Percentiles rank a stretch among this genome's conserved stretches.
These are phyloP conservation scores for Peromyscus leucopus DNA, from an alignment of 2,113 vertebrate species.

Conservation along the genomic window DNA sequence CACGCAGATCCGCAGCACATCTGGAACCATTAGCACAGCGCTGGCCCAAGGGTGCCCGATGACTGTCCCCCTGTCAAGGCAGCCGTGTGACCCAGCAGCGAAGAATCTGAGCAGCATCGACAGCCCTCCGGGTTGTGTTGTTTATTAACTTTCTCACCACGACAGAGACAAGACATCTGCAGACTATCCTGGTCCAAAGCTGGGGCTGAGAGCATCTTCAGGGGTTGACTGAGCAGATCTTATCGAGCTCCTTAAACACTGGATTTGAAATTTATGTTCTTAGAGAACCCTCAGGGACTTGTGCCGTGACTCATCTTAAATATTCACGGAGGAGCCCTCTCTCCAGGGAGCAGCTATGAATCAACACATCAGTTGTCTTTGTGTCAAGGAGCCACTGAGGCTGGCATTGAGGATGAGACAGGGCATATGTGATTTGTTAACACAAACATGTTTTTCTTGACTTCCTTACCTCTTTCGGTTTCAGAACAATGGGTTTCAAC, in stretches of 20 bases:
- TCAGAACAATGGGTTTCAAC: conserved; percentile 94
- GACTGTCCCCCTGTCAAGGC: neutral
- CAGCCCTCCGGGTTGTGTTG: neutral
- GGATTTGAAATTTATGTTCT: neutral
- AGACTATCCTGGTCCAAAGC: neutral
- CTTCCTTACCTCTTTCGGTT: conserved; percentile 96
- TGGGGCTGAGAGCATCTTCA: neutral
- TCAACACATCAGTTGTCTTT: neutral
- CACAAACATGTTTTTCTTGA: neutral
- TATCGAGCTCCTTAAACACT: neutral
- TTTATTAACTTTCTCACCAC: neutral
- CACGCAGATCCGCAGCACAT: neutral
- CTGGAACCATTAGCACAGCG: neutral
- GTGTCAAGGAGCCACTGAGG: neutral
- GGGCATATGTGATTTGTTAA: neutral
- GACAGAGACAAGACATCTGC: neutral
- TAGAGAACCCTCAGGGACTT: neutral
- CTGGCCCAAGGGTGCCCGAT: neutral
- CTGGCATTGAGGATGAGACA: neutral
- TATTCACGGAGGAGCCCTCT: neutral
- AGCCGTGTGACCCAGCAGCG: neutral
- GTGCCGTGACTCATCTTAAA: neutral
- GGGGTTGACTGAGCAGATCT: neutral
- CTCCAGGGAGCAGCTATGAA: neutral
- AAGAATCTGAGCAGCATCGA: neutral